Evolutionary conservation across 2,797 vertebrate genomes (phyloP).

Genomic region (Semotilus atromaculatus): DNA sequence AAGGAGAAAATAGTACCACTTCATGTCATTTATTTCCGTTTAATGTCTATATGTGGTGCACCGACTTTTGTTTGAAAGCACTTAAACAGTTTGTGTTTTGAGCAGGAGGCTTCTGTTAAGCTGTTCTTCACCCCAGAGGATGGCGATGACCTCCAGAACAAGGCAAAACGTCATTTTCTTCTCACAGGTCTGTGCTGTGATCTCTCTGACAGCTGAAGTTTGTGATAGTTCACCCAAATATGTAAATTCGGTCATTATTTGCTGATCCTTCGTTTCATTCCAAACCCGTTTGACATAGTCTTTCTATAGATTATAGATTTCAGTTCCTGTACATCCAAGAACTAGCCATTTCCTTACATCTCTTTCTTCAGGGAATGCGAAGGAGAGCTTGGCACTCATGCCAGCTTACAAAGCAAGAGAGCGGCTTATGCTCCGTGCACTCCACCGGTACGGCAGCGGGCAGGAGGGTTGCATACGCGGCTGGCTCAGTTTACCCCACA

Average conservation of each 20-base stretch:
- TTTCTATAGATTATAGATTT: background rate
- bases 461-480: constrained; percentile 84
- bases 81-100: constrained; percentile 26
- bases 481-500: constrained; percentile 94
- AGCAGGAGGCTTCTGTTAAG: constrained; percentile 85
- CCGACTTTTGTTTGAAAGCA: background rate
- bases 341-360: background rate
- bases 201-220: background rate
- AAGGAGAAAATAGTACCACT: constrained; percentile 87
- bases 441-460: constrained; percentile 88
- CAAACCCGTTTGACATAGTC: background rate
- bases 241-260: background rate
- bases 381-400: constrained; percentile 87
- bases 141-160: constrained; percentile 85
- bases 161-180: constrained; percentile 90
- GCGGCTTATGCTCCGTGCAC: constrained; percentile 86
- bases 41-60: background rate
- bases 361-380: constrained; percentile 82
- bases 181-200: constrained; percentile 81
- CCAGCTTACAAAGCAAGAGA: constrained; percentile 90
- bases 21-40: background rate
- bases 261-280: background rate
- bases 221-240: background rate
- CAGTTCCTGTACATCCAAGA: background rate
- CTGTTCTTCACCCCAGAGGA: constrained; percentile 91